Conservation (phyloP, 2,797 vertebrate genomes). For the Adelosebastes latens region DNA sequence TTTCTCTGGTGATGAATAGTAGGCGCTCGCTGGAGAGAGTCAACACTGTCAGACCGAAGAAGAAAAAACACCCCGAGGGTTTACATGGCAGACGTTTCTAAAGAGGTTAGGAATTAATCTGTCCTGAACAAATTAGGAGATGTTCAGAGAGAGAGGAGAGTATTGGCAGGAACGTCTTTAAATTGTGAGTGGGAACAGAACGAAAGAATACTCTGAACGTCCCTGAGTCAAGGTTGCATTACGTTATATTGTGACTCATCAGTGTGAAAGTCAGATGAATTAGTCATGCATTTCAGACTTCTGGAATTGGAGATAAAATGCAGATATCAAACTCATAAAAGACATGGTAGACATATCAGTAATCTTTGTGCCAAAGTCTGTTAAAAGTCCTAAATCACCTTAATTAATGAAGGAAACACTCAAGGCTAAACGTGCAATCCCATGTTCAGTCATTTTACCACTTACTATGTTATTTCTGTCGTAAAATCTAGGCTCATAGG, state of each 20-base stretch:
- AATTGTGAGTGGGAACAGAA: neutral
- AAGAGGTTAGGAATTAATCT: slow-evolving; percentile 14
- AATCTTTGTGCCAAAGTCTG: too few species aligned
- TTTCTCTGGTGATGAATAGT: slow-evolving; percentile 46
- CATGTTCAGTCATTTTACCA: too few species aligned
- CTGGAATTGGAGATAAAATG: too few species aligned
- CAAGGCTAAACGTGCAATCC: too few species aligned
- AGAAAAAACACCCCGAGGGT: neutral
- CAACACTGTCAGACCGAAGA: slow-evolving; percentile 32
- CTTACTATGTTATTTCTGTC: too few species aligned
- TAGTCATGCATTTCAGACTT: too few species aligned
- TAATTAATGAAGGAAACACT: too few species aligned
- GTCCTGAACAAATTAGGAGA: neutral
- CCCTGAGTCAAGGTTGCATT: neutral
- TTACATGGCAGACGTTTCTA: slow-evolving; percentile 11
- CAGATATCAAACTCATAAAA: too few species aligned
- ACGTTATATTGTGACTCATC: neutral
- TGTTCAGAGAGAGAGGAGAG: too few species aligned
- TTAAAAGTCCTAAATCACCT: too few species aligned
- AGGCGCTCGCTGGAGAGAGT: slow-evolving; percentile 28
- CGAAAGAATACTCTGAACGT: neutral
- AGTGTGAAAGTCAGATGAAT: neutral
- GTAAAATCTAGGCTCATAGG: too few species aligned
- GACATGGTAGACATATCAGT: too few species aligned
- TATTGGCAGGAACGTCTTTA: neutral